phyloP scores from a whole-genome alignment of 2,113 vertebrate species.

The Ivindomyrus marchei region DNA sequence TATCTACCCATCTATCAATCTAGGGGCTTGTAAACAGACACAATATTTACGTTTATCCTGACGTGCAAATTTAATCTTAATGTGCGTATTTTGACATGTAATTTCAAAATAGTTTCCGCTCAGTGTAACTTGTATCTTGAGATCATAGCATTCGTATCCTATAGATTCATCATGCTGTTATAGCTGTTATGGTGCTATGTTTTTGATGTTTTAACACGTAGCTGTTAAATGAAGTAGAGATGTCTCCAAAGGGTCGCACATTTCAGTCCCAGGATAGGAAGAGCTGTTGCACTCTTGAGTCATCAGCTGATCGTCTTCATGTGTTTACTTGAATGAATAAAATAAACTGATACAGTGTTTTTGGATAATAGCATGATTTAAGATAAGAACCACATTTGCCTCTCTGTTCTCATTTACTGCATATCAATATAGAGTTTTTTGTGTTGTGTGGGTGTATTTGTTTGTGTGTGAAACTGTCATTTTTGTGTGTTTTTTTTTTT shows the following conservation, averaged over 20 bases:
- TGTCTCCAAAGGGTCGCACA: not conserved
- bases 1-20: not conserved
- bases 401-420: not conserved
- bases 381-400: not conserved
- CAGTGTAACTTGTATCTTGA: not conserved
- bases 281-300: not conserved
- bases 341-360: not conserved
- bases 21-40: slow-evolving; percentile 23
- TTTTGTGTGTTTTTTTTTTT: not conserved
- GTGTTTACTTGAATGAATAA: not conserved
- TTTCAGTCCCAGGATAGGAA: not conserved
- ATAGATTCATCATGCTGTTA: not conserved
- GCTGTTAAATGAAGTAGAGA: not conserved
- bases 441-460: not conserved
- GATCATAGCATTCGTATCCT: not conserved
- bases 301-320: not conserved
- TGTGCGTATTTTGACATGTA: not conserved
- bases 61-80: not conserved
- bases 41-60: not conserved
- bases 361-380: not conserved
- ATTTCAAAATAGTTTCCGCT: not conserved
- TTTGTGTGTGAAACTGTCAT: not conserved
- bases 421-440: not conserved
- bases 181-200: not conserved
- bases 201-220: not conserved